These are phyloP conservation scores for Sebastolobus alascanus DNA, from an alignment of 2,797 vertebrate species.

Conservation along the genomic window DNA sequence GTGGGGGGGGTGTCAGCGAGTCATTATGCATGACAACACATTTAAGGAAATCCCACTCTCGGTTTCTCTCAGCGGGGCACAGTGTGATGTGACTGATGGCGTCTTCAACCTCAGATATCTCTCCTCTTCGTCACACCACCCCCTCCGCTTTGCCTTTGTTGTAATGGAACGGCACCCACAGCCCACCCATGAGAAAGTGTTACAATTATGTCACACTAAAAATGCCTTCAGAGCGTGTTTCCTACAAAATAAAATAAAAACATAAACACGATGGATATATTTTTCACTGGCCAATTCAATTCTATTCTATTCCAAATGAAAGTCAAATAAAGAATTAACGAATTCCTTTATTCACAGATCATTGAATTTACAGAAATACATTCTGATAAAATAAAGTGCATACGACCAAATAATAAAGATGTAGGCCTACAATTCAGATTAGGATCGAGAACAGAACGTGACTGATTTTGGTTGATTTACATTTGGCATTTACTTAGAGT, in stretches of 20 bases:
- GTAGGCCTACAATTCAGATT: slow-evolving; percentile 1
- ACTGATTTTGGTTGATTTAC: slow-evolving; percentile 51
- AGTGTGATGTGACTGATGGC: not conserved
- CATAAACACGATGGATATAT: not conserved
- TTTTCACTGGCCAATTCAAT: not conserved
- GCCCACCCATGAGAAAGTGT: slow-evolving; percentile 16
- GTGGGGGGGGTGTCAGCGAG: not conserved
- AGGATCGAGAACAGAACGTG: not conserved
- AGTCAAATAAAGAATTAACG: not conserved
- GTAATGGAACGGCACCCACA: slow-evolving; percentile 46
- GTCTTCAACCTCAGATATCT: not conserved
- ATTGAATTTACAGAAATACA: slow-evolving; percentile 36
- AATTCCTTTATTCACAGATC: slow-evolving; percentile 57
- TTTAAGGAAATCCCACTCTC: slow-evolving; percentile 66
- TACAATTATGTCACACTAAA: not conserved
- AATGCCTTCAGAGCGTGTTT: not conserved
- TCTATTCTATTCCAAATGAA: slow-evolving; percentile 14
- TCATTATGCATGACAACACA: slow-evolving; percentile 16
- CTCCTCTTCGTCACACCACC: slow-evolving; percentile 33
- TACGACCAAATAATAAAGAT: slow-evolving; percentile 33
- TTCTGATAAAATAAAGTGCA: slow-evolving; percentile 58
- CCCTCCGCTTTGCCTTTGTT: slow-evolving; percentile 54
- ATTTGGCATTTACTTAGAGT: slow-evolving; percentile 58
- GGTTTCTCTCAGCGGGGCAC: slow-evolving; percentile 8
- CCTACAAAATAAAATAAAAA: not conserved